phyloP scores from a whole-genome alignment of 2,888 invertebrate species.

The Smittia aterrima region DNA sequence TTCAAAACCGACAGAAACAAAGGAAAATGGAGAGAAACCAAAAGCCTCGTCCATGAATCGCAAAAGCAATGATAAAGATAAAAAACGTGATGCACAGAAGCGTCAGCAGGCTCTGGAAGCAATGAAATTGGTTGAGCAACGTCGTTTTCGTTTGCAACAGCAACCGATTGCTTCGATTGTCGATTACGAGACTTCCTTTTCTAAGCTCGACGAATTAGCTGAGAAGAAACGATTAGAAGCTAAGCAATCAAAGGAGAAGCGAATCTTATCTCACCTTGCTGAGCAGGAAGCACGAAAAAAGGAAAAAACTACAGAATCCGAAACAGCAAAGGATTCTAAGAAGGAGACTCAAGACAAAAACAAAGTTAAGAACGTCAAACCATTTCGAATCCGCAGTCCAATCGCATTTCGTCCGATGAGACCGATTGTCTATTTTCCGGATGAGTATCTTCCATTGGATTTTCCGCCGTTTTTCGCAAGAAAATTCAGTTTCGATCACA shows the following conservation, averaged over 20 bases:
- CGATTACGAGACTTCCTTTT: background rate
- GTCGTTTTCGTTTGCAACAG: conserved; percentile 8
- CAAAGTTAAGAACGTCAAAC: background rate
- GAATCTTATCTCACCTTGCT: background rate
- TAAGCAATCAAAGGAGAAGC: background rate
- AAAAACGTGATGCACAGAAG: background rate
- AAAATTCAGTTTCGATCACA: no score
- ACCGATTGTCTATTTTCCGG: background rate
- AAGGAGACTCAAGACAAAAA: background rate
- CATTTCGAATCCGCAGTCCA: background rate
- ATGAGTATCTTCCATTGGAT: no score
- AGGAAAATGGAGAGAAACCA: conserved; percentile 7
- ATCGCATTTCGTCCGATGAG: background rate
- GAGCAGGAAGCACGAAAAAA: conserved; percentile 20
- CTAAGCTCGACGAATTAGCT: background rate
- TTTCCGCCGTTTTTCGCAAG: no score
- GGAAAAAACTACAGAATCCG: background rate
- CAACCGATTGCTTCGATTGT: background rate
- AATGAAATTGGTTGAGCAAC: conserved; percentile 35
- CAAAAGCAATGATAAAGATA: no score
- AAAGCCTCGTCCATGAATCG: background rate
- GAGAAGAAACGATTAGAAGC: conserved; percentile 7
- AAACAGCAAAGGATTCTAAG: background rate
- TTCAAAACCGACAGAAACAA: background rate
- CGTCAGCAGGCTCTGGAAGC: conserved; percentile 30